These are phyloP conservation scores for Gavialis gangeticus DNA, from an alignment of 2,113 vertebrate species.

Conservation along the genomic window DNA sequence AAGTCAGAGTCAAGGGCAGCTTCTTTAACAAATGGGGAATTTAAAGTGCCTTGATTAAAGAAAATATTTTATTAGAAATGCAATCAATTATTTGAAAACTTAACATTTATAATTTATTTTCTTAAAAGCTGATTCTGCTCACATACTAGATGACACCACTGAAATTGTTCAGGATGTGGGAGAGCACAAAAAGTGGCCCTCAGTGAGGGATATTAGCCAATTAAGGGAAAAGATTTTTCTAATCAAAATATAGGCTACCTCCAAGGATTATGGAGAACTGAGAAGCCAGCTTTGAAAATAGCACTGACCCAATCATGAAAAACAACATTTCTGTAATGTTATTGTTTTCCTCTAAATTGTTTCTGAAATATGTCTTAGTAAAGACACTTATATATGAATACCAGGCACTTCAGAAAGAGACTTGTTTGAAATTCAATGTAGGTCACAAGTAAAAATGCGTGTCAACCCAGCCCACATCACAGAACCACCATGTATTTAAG, in stretches of 20 bases:
- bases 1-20: not conserved
- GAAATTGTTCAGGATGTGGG: not conserved
- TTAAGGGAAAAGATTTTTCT: not conserved
- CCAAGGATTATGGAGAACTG: not conserved
- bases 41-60: slow-evolving; percentile 1
- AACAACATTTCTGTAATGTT: slow-evolving; percentile 12
- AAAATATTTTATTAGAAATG: not conserved
- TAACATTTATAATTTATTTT: not conserved
- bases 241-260: not conserved
- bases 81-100: not conserved
- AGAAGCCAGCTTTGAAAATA: slow-evolving; percentile 28
- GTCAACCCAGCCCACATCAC: not conserved
- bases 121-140: not conserved
- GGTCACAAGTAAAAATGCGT: not conserved
- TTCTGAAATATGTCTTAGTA: not conserved
- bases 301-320: not conserved
- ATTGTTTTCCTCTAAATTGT: not conserved
- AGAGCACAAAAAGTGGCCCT: not conserved
- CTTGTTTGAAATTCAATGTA: not conserved
- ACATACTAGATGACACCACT: not conserved
- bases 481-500: not conserved
- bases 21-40: not conserved
- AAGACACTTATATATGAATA: not conserved
- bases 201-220: not conserved
- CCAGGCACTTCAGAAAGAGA: not conserved